Base-by-base conservation (phyloP, 1,140 invertebrate species). In the Lethrus apterus region DNA sequence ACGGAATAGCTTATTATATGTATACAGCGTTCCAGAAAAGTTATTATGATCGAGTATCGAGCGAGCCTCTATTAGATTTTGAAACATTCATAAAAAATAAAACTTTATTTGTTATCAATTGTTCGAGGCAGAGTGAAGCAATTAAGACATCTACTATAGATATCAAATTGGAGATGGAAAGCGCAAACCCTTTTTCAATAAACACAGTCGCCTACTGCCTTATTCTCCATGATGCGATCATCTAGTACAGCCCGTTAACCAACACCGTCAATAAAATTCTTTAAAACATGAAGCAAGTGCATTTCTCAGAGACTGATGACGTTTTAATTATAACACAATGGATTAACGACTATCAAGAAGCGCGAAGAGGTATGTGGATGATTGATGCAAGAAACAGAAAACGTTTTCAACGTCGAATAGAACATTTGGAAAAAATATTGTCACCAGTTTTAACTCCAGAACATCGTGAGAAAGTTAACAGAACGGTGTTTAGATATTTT, bases 141-240 rank as follows among this genome's bases (percentile, higher is more conserved):
- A 29, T 47, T 5, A 58, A 54, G 51, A 47, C 8, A 18, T 53
- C 51, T 9, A 44, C 54, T 7, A 53, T 62, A 7, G 57, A 58
- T 55, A 38, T 58, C 31, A 41, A 44, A 32, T 31, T 59, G 7
- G 52, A 62, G 48, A 55, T 62, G 30, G 48, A 62, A 48, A 53
- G 55, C 11, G 13, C 34, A 10, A 21, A 4, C 14, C 29, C 30
- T 29, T 36, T 59, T 18, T 42, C 56, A 20, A 44, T 20, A 11
- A 48, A 54, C 8, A 59, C 54, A 13, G 45, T 54, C 36, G 52
- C 54, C 14, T 56, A 53, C 47, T 60, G 58, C 50, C 44, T 62
- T 48, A 32, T 62, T 20, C 35, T 60, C 8, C 55, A 62, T 44
- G 57, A 62, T 53, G 30, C 48, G 23, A 40, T 56, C 11, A 17